phyloP scores from a whole-genome alignment of 2,888 invertebrate genomes.

The Philonicus albiceps region DNA sequence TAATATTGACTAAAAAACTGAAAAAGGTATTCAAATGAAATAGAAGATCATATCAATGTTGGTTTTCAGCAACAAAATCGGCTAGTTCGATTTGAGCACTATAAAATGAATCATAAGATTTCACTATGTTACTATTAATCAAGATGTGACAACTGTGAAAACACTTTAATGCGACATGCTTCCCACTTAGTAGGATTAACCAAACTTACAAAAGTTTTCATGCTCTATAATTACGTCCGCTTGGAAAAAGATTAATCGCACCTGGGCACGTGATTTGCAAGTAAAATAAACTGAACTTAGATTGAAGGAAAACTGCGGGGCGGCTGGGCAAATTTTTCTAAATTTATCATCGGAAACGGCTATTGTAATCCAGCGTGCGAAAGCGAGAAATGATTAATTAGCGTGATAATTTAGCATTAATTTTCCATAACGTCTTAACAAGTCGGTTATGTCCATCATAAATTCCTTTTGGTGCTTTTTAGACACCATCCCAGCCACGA shows the following conservation, averaged over 20 bases:
- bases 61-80: no score
- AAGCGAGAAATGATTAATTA: constrained; percentile 8
- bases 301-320: not conserved
- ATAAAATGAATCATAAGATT: no score
- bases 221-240: not conserved
- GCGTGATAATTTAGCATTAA: constrained; percentile 5
- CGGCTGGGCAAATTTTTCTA: not conserved
- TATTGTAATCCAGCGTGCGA: not conserved
- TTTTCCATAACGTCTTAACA: not conserved
- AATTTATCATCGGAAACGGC: not conserved
- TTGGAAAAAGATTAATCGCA: not conserved
- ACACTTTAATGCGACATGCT: not conserved
- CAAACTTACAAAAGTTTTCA: not conserved
- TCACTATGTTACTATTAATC: not conserved
- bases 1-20: no score
- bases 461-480: not conserved
- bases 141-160: not conserved
- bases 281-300: not conserved
- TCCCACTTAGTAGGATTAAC: not conserved
- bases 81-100: no score
- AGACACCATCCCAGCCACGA: not conserved
- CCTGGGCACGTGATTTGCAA: not conserved
- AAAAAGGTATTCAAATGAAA: no score
- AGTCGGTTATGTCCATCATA: not conserved
- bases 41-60: no score